Conservation (phyloP, 2,113 vertebrate species). For the Isurus oxyrinchus region DNA sequence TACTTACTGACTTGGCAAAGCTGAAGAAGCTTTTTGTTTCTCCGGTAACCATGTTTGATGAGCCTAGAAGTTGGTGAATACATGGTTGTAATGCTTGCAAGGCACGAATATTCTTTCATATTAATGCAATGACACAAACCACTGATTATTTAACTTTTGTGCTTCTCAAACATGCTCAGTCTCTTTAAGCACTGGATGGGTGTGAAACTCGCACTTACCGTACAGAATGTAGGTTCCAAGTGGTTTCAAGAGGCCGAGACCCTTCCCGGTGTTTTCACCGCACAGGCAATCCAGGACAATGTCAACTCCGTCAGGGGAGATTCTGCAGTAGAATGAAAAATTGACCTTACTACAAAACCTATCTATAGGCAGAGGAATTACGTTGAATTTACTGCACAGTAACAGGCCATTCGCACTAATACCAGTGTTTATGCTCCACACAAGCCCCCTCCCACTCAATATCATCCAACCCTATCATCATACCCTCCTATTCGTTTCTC, state of each 20-base stretch:
- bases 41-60: conserved; percentile 97
- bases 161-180: background rate
- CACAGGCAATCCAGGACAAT: conserved; percentile 92
- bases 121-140: background rate
- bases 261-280: conserved; percentile 94
- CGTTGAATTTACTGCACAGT: background rate
- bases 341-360: background rate
- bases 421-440: background rate
- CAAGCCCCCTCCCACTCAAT: background rate
- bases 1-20: conserved; percentile 98
- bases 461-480: background rate
- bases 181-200: background rate
- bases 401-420: background rate
- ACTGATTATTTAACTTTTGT: background rate
- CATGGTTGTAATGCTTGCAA: background rate
- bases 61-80: conserved; percentile 66
- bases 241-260: conserved; percentile 85
- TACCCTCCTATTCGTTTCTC: background rate
- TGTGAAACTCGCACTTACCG: conserved; percentile 60
- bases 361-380: background rate
- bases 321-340: conserved; percentile 58
- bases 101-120: background rate
- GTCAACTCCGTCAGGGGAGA: conserved; percentile 89
- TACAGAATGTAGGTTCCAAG: conserved; percentile 95
- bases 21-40: conserved; percentile 99